Evolutionary conservation across 2,113 vertebrate genomes (phyloP).

Genomic region (Poeciliopsis retropinna): DNA sequence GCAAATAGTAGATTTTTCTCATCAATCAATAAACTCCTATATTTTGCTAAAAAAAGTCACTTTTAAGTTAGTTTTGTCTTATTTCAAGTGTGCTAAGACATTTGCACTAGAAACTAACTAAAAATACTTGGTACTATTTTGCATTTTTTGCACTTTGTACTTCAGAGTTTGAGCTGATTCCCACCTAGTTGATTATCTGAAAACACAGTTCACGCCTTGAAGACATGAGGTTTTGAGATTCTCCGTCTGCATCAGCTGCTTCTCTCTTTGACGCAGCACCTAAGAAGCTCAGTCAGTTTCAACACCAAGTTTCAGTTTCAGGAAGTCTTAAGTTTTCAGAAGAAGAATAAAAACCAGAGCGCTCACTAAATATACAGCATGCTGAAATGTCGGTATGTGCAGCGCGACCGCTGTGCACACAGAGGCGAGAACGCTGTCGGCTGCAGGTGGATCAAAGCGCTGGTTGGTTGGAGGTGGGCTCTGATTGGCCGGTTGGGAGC

Average conservation of each 20-base stretch:
- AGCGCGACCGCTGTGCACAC: conserved; percentile 33
- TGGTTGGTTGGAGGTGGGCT: conserved; percentile 23
- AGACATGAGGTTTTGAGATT: conserved; percentile 19
- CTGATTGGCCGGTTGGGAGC: conserved; percentile 47
- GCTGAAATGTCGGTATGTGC: conserved; percentile 56
- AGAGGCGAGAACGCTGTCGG: conserved; percentile 53
- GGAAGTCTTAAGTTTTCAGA: conserved; percentile 24
- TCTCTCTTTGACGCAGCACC: not conserved
- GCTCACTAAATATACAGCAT: conserved; percentile 61
- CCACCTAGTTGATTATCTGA: not conserved
- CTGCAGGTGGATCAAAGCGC: conserved; percentile 53
- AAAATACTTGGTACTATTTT: too few relatives aligned
- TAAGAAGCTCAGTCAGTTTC: conserved; percentile 11
- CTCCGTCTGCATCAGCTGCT: not conserved
- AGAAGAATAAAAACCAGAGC: conserved; percentile 31
- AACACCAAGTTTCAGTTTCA: conserved; percentile 38
- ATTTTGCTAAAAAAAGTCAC: too few relatives aligned
- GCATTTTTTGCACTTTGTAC: too few relatives aligned
- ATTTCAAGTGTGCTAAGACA: too few relatives aligned
- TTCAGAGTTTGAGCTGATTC: not conserved
- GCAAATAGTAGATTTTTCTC: too few relatives aligned
- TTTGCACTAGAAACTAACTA: too few relatives aligned
- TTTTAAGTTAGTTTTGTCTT: too few relatives aligned
- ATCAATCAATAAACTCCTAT: too few relatives aligned
- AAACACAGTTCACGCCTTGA: conserved; percentile 6